These are phyloP conservation scores for Nemapogon koenigi DNA, from an alignment of 2,888 invertebrate species.

Conservation along the genomic window DNA sequence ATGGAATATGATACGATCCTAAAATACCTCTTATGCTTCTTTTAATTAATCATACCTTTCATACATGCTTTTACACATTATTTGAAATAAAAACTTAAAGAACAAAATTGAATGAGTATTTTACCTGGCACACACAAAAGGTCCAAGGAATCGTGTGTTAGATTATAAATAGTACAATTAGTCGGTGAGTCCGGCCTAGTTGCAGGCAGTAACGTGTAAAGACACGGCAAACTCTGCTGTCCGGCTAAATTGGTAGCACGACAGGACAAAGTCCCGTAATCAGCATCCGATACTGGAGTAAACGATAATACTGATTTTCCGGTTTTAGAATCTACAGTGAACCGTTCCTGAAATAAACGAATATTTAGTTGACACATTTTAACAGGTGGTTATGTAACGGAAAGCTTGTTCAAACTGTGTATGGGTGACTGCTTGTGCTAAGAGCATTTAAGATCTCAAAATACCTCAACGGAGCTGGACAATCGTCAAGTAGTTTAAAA, in stretches of 20 bases:
- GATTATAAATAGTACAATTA: slow-evolving; percentile 80
- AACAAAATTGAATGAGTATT: too few species aligned
- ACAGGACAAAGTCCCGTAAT: slow-evolving; percentile 81
- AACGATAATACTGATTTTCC: slow-evolving; percentile 75
- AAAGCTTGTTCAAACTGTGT: neutral
- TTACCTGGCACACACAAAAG: slow-evolving; percentile 70
- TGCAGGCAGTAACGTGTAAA: slow-evolving; percentile 77
- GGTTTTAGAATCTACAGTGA: slow-evolving; percentile 56
- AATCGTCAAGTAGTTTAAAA: too few species aligned
- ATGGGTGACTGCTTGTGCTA: too few species aligned
- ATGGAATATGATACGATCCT: too few species aligned
- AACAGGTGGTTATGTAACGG: too few species aligned
- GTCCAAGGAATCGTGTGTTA: slow-evolving; percentile 78
- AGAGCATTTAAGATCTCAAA: too few species aligned
- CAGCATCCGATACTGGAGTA: slow-evolving; percentile 78
- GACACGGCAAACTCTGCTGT: slow-evolving; percentile 73
- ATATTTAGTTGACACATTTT: neutral
- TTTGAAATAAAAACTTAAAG: too few species aligned
- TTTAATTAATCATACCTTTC: too few species aligned
- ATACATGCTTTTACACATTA: too few species aligned
- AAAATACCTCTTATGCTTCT: too few species aligned
- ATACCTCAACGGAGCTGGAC: too few species aligned
- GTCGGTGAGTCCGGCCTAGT: slow-evolving; percentile 80
- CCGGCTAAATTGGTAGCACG: slow-evolving; percentile 78
- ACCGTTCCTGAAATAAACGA: slow-evolving; percentile 49